Base-by-base conservation (phyloP, 2,113 vertebrate genomes). In the Prunella himalayana region DNA sequence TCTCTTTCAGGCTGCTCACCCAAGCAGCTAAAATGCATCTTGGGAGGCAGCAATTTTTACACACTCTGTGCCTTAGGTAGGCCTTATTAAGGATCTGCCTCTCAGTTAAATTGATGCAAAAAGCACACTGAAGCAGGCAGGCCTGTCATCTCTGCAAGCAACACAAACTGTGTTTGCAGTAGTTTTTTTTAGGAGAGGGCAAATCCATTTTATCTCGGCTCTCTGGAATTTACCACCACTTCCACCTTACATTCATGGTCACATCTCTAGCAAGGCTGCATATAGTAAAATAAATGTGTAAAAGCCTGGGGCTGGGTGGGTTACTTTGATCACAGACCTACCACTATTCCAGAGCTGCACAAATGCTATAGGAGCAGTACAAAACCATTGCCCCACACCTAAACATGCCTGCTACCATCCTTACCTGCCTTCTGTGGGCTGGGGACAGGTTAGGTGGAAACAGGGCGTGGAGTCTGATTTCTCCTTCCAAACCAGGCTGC, bases 221-320 rank as follows among this genome's bases (percentile, higher is more conserved):
- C 61, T 41, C 35, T 33, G 28, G 66, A 71, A 69, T 50, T 77
- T 45, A 72, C 21, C 54, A 72, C 25, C 8, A 13, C 20, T 85
- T 88, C 57, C n/a, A 72, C 28, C 49, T 71, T 69, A 31, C 2
- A 1, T 31, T 78, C 54, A 24, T 0, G 3, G 65, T n/a, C 22
- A 56, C 0, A 0, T 24, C 13, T 4, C 0, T 20, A 49, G 7
- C 0, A 0, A 82, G 17, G 31, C 51, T 76, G 8, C 11, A 44
- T n/a, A 28, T 13, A 31, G 15, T 44, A 53, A 77, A 90, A 63
- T 17, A 22, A 28, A 18, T 1, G 9, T 33, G 11, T 50, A 18
- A 13, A 72, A 89, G n/a, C 21, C 13, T 44, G n/a, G 27, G n/a
- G 30, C 13, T n/a, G 21, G 13, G 19, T 7, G 20, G 14, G 33